Conservation (phyloP, 2,888 invertebrate genomes). For the Campoletis raptor region DNA sequence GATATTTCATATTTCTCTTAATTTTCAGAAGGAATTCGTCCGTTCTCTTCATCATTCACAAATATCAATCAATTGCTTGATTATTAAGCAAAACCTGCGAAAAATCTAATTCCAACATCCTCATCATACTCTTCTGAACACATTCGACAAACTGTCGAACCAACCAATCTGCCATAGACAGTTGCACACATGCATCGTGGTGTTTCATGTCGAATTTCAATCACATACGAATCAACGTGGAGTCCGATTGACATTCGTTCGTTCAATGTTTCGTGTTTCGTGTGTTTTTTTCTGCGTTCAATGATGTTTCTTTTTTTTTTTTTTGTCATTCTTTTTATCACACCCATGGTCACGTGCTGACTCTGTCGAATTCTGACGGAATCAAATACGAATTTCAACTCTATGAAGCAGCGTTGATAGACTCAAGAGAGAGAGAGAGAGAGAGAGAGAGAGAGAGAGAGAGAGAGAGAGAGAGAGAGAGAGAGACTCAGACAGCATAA, state of each 20-base stretch:
- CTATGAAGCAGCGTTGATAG: conserved; percentile 26
- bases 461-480: no score
- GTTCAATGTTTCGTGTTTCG: conserved; percentile 30
- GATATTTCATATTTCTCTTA: neutral
- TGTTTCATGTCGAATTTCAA: conserved; percentile 8
- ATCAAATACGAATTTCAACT: conserved; percentile 29
- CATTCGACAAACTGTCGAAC: neutral
- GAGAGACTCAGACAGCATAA: no score
- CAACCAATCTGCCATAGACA: conserved; percentile 1
- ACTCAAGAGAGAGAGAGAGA: neutral
- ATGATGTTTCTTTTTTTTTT: conserved; percentile 33
- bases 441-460: neutral
- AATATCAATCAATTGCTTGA: neutral
- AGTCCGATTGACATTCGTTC: conserved; percentile 60
- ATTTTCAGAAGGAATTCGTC: neutral
- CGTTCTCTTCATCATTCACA: neutral
- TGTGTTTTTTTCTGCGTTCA: conserved; percentile 31
- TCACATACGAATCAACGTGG: conserved; percentile 28
- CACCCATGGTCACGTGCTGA: conserved; percentile 47
- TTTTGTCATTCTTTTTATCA: conserved; percentile 30
- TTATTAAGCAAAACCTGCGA: neutral
- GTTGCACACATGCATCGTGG: neutral
- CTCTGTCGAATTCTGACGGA: conserved; percentile 16
- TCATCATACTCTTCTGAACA: neutral
- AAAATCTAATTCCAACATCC: neutral